Evolutionary conservation across 2,797 vertebrate genomes (phyloP).

Genomic region (Rhynchonycteris naso): DNA sequence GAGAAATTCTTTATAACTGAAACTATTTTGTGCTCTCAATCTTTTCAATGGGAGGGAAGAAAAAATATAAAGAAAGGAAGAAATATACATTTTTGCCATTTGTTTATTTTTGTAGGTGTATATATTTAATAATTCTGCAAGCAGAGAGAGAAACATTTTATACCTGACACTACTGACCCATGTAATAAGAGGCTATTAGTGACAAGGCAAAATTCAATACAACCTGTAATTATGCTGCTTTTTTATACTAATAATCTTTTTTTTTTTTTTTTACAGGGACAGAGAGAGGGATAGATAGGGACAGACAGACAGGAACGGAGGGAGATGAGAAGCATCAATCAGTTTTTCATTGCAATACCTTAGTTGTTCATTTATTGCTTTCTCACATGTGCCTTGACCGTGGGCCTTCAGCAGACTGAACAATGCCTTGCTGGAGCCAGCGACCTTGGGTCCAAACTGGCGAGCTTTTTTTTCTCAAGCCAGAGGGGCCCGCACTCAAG

Average conservation of each 20-base stretch:
- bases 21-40: neutral
- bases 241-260: conserved; percentile 8
- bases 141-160: conserved; percentile 11
- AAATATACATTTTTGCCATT: neutral
- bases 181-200: conserved; percentile 46
- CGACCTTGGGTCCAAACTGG: too few species aligned
- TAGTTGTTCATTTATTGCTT: too few species aligned
- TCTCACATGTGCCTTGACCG: too few species aligned
- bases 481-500: too few species aligned
- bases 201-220: conserved; percentile 29
- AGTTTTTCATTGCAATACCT: too few species aligned
- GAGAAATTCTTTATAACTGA: neutral
- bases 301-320: too few species aligned
- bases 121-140: neutral
- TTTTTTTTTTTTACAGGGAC: too few species aligned
- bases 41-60: neutral
- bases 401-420: too few species aligned
- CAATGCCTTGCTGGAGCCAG: too few species aligned
- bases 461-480: too few species aligned
- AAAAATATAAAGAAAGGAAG: neutral
- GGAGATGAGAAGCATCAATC: too few species aligned
- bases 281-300: too few species aligned
- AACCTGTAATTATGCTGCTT: conserved; percentile 42
- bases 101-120: neutral
- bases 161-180: conserved; percentile 9